Conservation (phyloP, 2,888 invertebrate genomes). For the Harpalus rufipes region DNA sequence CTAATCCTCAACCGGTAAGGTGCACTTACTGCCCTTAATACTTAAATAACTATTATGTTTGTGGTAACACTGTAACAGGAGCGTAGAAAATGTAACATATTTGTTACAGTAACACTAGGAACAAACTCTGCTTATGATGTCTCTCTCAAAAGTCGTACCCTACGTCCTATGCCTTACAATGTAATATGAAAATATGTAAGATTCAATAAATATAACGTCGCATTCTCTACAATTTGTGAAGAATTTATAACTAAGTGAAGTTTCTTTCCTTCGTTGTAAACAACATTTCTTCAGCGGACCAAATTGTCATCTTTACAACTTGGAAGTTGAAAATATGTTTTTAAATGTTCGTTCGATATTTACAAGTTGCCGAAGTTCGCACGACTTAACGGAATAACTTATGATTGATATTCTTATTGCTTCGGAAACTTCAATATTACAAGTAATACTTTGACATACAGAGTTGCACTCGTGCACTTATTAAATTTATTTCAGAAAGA, state of each 20-base stretch:
- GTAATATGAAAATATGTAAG: background rate
- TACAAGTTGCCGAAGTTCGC: background rate
- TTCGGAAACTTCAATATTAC: background rate
- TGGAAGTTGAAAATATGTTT: conserved; percentile 23
- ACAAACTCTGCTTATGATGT: too few relatives aligned
- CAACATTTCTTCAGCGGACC: background rate
- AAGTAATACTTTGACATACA: too few relatives aligned
- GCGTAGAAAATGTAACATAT: too few relatives aligned
- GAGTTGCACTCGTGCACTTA: too few relatives aligned
- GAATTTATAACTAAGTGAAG: conserved; percentile 8
- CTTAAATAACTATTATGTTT: too few relatives aligned
- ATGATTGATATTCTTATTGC: conserved; percentile 22
- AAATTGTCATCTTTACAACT: conserved; percentile 41
- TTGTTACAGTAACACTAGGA: too few relatives aligned
- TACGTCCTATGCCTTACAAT: too few relatives aligned
- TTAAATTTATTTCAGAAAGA: too few relatives aligned
- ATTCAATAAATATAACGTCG: background rate
- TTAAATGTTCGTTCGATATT: conserved; percentile 36
- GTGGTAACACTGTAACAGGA: too few relatives aligned
- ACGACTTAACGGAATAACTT: conserved; percentile 13
- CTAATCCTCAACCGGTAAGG: too few relatives aligned
- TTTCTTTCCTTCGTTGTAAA: background rate
- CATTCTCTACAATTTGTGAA: conserved; percentile 3
- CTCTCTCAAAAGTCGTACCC: too few relatives aligned
- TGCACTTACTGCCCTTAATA: too few relatives aligned